Evolutionary conservation across 2,113 vertebrate genomes (phyloP), one percentile per base, ranked within the genome.

Genomic region (Perognathus longimembris): DNA sequence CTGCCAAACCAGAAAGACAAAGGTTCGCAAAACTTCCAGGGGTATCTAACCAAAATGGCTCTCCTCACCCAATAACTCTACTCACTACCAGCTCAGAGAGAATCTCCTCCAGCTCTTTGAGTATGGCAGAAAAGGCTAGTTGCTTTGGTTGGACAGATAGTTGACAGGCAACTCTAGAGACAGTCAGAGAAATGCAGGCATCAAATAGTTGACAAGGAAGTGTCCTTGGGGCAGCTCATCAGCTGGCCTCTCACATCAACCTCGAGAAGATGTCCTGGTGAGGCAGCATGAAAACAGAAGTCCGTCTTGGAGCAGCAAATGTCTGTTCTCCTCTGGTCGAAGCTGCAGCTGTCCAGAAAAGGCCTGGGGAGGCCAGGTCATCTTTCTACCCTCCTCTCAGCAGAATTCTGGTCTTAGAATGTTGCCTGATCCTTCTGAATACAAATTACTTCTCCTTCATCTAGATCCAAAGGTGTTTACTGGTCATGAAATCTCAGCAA

Each of bases 181-280:
- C 28, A 61, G 24, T 6, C 30, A 36, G 76, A n/a, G 12, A 11
- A 66, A 7, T 2, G 1, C 0, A 0, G 9, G 71, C 36, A 70
- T 54, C 69, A 70, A 64, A 7, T 17, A 28, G 6, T 71, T 7
- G 30, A 24, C 15, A 5, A 1, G 3, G 61, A 66, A 73, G 22
- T 36, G n/a, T 59, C 64, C 59, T 45, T n/a, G 7, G 54, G 45
- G 42, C 32, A 3, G 1, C 17, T 36, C 57, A 34, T 78, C 85
- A 30, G 76, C 69, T 63, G 24, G 15, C 30, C 26, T 70, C 18
- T 67, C 45, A 36, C 1, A 3, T 34, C 64, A 71, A 69, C 9
- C n/a, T 64, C 32, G 42, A 1, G 2, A 83, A 21, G 59, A 18
- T 4, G 20, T 36, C 24, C 64, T 57, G 12, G 20, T 26, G 38